phyloP scores from a whole-genome alignment of 1,140 invertebrate species.

The Penaeus chinensis region DNA sequence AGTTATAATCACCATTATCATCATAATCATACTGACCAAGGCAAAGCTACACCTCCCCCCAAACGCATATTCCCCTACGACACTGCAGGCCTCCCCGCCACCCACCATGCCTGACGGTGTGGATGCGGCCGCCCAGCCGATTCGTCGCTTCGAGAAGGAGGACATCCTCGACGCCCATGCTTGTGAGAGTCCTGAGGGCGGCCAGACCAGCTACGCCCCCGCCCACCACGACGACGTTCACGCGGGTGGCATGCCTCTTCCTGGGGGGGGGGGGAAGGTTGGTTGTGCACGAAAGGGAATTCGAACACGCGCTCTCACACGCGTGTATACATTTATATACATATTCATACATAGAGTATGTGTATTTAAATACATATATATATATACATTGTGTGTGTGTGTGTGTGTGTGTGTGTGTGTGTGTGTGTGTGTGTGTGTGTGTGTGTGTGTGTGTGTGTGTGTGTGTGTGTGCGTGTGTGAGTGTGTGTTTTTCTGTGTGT shows the following conservation, averaged over 20 bases:
- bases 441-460: too few relatives aligned
- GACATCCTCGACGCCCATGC: conserved; percentile 66
- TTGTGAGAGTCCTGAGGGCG: conserved; percentile 68
- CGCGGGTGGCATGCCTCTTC: background rate
- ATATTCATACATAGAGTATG: background rate
- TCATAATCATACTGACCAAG: too few relatives aligned
- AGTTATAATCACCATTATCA: too few relatives aligned
- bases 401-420: background rate
- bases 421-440: background rate
- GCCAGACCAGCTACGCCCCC: conserved; percentile 71
- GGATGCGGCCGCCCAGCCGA: conserved; percentile 69
- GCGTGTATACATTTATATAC: background rate
- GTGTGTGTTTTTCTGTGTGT: too few relatives aligned
- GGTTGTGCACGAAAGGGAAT: background rate
- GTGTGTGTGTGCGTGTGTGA: too few relatives aligned
- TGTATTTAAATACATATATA: conserved; percentile 6
- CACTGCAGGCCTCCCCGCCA: background rate
- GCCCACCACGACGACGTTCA: conserved; percentile 68
- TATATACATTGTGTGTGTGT: background rate
- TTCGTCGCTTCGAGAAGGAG: conserved; percentile 70
- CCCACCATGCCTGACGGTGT: conserved; percentile 58
- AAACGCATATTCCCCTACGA: background rate
- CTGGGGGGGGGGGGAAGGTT: background rate
- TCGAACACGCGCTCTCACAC: background rate
- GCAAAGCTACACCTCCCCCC: background rate